These are phyloP conservation scores for Spilarctia lutea DNA, from an alignment of 2,888 invertebrate genomes.

Conservation along the genomic window DNA sequence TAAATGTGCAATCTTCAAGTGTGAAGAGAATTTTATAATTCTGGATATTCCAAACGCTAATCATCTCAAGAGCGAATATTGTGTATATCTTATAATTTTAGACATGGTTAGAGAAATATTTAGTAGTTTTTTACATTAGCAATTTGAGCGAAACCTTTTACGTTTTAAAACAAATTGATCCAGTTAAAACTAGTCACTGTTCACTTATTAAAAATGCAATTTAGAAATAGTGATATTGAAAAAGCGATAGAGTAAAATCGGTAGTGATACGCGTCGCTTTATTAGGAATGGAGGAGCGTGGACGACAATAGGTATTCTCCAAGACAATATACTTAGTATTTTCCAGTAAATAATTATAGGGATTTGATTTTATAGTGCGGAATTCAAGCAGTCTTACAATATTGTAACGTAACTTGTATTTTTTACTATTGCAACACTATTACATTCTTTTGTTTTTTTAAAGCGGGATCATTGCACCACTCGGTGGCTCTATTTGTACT, in stretches of 20 bases:
- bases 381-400: neutral
- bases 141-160: conserved; percentile 19
- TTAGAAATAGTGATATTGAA: conserved; percentile 34
- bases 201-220: conserved; percentile 50
- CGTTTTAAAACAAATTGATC: conserved; percentile 24
- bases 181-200: conserved; percentile 40
- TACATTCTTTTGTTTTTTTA: conserved; percentile 53
- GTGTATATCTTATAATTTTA: neutral
- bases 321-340: conserved; percentile 56
- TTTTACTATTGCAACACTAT: conserved; percentile 47
- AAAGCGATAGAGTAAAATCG: conserved; percentile 6
- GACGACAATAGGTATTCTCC: conserved; percentile 42
- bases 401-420: conserved; percentile 27
- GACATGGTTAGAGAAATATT: neutral
- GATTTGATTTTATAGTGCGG: conserved; percentile 2
- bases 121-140: conserved; percentile 12
- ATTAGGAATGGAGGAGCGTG: conserved; percentile 34
- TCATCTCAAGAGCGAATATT: neutral
- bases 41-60: neutral
- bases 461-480: conserved; percentile 25
- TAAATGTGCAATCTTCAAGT: neutral
- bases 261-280: conserved; percentile 26
- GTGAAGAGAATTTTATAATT: neutral
- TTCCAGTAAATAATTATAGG: conserved; percentile 46
- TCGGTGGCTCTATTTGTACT: neutral